phyloP scores from a whole-genome alignment of 2,888 invertebrate species.

The Icerya purchasi region DNA sequence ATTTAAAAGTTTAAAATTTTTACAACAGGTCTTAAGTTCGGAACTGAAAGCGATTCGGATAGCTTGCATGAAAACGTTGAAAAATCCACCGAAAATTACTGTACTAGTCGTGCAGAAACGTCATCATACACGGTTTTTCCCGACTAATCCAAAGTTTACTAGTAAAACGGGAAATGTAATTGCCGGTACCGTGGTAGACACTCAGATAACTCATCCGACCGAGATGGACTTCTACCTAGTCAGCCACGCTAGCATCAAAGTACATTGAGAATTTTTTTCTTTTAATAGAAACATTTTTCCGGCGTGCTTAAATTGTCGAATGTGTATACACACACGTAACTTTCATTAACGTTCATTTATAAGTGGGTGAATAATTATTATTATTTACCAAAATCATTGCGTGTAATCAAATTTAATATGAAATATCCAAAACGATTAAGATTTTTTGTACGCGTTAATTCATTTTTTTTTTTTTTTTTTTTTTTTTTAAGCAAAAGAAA shows the following conservation, averaged over 20 bases:
- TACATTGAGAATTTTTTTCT: slow-evolving; percentile 16
- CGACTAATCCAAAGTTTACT: slow-evolving; percentile 27
- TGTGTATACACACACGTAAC: neutral
- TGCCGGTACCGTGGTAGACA: slow-evolving; percentile 74
- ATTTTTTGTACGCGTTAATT: too few species aligned
- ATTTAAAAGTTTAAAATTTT: too few species aligned
- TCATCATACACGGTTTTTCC: slow-evolving; percentile 63
- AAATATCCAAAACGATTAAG: too few species aligned
- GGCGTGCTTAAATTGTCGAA: neutral
- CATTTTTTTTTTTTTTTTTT: too few species aligned
- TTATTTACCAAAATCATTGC: too few species aligned
- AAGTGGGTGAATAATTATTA: too few species aligned
- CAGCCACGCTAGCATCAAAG: slow-evolving; percentile 33
- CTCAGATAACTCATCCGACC: slow-evolving; percentile 59
- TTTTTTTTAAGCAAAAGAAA: too few species aligned
- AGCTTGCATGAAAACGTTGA: slow-evolving; percentile 36
- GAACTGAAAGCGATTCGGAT: slow-evolving; percentile 46
- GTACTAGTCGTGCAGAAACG: slow-evolving; percentile 91
- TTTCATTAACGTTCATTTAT: neutral
- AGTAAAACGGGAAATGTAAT: slow-evolving; percentile 39
- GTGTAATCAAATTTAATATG: too few species aligned
- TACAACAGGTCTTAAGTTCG: slow-evolving; percentile 37
- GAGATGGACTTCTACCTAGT: slow-evolving; percentile 78
- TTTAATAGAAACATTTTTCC: neutral
- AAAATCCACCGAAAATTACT: slow-evolving; percentile 54